Evolutionary conservation across 2,113 vertebrate genomes (phyloP).

Genomic region (Pelobates fuscus): DNA sequence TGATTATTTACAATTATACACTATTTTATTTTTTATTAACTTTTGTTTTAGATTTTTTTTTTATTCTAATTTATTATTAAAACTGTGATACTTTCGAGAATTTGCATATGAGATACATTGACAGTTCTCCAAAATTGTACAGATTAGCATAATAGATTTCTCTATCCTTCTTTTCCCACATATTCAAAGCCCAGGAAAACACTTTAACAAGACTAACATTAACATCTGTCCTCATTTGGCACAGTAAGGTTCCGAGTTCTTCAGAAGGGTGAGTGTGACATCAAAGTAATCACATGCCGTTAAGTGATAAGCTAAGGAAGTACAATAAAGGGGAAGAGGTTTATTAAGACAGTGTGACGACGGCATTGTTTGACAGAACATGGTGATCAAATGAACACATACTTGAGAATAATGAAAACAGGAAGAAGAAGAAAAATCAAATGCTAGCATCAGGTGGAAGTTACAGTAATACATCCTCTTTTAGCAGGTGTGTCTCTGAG

Average conservation of each 20-base stretch:
- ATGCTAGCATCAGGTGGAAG: background rate
- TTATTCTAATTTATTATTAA: too few relatives aligned
- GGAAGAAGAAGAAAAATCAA: background rate
- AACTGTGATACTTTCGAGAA: too few relatives aligned
- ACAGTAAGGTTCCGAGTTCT: conserved; percentile 5
- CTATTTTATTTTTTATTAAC: background rate
- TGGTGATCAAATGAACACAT: background rate
- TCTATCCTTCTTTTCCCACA: too few relatives aligned
- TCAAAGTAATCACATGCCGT: conserved; percentile 8
- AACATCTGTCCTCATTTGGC: background rate
- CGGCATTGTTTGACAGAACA: conserved; percentile 10
- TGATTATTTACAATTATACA: background rate
- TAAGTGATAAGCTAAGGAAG: conserved; percentile 4
- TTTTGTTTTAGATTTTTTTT: too few relatives aligned
- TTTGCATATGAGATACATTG: too few relatives aligned
- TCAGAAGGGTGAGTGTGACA: background rate
- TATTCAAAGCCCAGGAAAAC: too few relatives aligned
- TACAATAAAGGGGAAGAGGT: conserved; percentile 13
- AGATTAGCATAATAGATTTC: too few relatives aligned
- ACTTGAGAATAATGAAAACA: conserved; percentile 3
- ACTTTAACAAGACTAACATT: too few relatives aligned
- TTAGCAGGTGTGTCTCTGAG: too few relatives aligned
- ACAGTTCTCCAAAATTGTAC: too few relatives aligned
- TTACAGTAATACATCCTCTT: background rate
- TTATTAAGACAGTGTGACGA: background rate